Percentiles rank a stretch among this genome's conserved stretches.
phyloP scores from a whole-genome alignment of 1,140 invertebrate genomes.

The Lysiphlebus fabarum region DNA sequence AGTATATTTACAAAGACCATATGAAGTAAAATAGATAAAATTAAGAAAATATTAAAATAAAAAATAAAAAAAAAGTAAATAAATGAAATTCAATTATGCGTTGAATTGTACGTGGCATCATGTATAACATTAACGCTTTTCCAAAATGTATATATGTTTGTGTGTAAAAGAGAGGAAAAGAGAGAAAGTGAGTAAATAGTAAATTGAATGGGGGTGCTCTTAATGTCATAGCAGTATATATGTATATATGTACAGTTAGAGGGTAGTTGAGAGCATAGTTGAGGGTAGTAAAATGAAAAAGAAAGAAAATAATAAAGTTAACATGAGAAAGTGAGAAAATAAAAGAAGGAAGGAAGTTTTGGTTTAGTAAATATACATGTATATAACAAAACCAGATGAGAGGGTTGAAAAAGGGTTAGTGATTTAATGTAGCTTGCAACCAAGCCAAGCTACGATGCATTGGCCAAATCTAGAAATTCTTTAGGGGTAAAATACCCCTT shows the following conservation, averaged over 20 bases:
- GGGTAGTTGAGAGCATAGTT: neutral
- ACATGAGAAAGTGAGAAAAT: no score
- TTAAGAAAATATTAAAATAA: no score
- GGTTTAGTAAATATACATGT: neutral
- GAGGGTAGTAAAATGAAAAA: neutral
- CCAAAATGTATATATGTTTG: no score
- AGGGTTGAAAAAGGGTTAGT: constrained; percentile 1
- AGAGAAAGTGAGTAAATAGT: neutral
- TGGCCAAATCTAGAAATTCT: constrained; percentile 8
- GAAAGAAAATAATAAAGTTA: no score
- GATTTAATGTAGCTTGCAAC: no score
- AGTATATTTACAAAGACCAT: no score
- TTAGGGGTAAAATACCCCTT: no score
- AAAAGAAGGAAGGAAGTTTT: no score
- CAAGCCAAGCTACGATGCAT: neutral
- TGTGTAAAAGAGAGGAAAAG: neutral
- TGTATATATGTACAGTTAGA: neutral
- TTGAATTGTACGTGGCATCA: constrained; percentile 14
- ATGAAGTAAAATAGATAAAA: no score
- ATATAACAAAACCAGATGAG: neutral
- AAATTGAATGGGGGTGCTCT: constrained; percentile 9
- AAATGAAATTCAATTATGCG: no score
- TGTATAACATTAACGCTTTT: constrained; percentile 5
- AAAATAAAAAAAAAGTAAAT: no score
- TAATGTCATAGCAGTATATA: constrained; percentile 2